Evolutionary conservation across 2,888 invertebrate species (phyloP).

Genomic region (Torymus auratus): DNA sequence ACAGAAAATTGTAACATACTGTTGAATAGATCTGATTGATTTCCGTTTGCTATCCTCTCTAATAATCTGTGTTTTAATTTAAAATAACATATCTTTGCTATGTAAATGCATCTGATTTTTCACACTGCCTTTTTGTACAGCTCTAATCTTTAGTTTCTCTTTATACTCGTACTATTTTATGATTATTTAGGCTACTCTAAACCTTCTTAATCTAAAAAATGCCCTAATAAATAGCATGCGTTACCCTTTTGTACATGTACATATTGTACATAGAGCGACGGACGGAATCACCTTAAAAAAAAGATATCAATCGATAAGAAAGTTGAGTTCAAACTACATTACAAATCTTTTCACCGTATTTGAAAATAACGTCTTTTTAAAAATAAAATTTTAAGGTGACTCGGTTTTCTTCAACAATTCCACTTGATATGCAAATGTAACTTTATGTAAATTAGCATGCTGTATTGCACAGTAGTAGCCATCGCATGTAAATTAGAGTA

Average conservation of each 20-base stretch:
- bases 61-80: too few relatives aligned
- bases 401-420: constrained; percentile 9
- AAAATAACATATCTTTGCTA: too few relatives aligned
- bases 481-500: too few relatives aligned
- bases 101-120: too few relatives aligned
- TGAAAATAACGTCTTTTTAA: neutral
- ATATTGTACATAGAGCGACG: neutral
- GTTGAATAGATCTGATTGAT: too few relatives aligned
- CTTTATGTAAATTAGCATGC: neutral
- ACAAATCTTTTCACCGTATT: neutral
- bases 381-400: constrained; percentile 25
- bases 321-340: neutral
- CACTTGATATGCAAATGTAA: constrained; percentile 38
- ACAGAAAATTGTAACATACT: too few relatives aligned
- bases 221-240: neutral
- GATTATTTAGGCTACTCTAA: constrained; percentile 4
- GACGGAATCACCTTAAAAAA: constrained; percentile 23
- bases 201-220: constrained; percentile 16
- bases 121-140: too few relatives aligned
- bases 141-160: neutral
- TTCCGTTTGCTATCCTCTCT: too few relatives aligned
- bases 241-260: constrained; percentile 3
- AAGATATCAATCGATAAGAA: neutral
- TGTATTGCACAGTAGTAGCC: neutral
- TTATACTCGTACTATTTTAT: neutral